phyloP scores from a whole-genome alignment of 2,888 invertebrate species.

The Volucella zonaria region DNA sequence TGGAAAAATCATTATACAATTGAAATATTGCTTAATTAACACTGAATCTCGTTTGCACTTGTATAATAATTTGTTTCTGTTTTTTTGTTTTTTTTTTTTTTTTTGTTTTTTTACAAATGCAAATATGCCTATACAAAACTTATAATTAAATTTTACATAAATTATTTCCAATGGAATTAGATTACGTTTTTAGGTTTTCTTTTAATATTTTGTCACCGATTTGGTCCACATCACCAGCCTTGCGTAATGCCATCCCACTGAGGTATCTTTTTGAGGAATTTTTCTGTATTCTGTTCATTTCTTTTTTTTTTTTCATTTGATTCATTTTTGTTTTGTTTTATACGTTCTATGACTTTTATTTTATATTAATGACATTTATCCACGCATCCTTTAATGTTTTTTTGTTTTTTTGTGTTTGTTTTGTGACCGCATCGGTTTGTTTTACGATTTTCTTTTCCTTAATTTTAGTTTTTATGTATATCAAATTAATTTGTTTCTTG shows the following conservation, averaged over 20 bases:
- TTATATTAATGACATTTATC: slow-evolving; percentile 56
- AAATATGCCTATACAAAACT: slow-evolving; percentile 67
- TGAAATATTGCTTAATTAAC: slow-evolving; percentile 81
- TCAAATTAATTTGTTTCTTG: slow-evolving; percentile 42
- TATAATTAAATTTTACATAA: slow-evolving; percentile 61
- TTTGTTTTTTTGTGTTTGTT: slow-evolving; percentile 60
- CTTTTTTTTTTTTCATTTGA: slow-evolving; percentile 63
- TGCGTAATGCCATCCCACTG: slow-evolving; percentile 74
- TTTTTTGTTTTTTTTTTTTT: slow-evolving; percentile 19
- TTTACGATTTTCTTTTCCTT: slow-evolving; percentile 44
- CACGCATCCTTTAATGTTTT: slow-evolving; percentile 58
- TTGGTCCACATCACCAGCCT: slow-evolving; percentile 83
- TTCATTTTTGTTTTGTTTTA: slow-evolving; percentile 25
- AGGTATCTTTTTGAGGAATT: slow-evolving; percentile 67
- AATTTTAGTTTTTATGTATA: slow-evolving; percentile 56
- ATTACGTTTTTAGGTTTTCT: slow-evolving; percentile 23
- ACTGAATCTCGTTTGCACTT: slow-evolving; percentile 75
- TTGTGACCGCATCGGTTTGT: slow-evolving; percentile 73
- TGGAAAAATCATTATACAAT: slow-evolving; percentile 54
- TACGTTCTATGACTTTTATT: slow-evolving; percentile 4
- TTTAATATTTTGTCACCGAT: slow-evolving; percentile 75
- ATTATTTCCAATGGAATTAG: slow-evolving; percentile 55
- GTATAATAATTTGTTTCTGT: slow-evolving; percentile 47
- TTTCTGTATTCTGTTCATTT: slow-evolving; percentile 41
- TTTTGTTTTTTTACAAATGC: slow-evolving; percentile 40